Evolutionary conservation across 1,140 invertebrate genomes (phyloP), one percentile per base, ranked within the genome.

Genomic region (Thaumatotibia leucotreta): DNA sequence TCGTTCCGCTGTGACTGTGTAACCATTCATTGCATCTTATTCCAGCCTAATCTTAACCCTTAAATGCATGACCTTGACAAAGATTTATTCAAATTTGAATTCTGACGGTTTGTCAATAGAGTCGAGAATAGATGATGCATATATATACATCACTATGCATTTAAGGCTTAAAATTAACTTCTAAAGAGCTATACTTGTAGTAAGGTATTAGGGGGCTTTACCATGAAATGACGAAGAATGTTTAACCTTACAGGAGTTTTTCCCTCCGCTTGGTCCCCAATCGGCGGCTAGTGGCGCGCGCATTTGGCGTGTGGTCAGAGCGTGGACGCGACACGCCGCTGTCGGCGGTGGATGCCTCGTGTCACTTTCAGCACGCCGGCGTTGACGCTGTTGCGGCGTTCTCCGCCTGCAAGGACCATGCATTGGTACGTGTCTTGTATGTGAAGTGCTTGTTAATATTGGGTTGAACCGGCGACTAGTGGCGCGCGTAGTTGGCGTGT

Each of bases 401-500:
- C 45, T 91, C 89, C 1, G 83, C 90, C 23, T 92, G 91, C 76
- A 89, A 75, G 72, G 84, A 91, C 69, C 84, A 89, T 68, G 79
- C 83, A 22, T 78, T 91, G 61, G 89, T 92, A 74, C 82, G 78
- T 69, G 54, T 63, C 58, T 65, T 17, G n/a, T n/a, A n/a, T n/a
- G n/a, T n/a, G n/a, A n/a, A n/a, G n/a, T n/a, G n/a, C n/a, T 29
- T 29, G 9, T 23, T 45, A 4, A 14, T 24, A 49, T 23, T n/a
- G 11, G 35, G 2, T 11, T 8, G 39, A 20, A 92, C 65, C 77
- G 82, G n/a, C 77, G 84, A n/a, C 79, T 92, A 62, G 69, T 92
- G 52, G 77, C 88, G 10, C 84, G 82, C 5, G 79, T 85, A 52
- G 91, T 92, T 52, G 75, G 84, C 17, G 88, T 91, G 31, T 88